A percentile compares a stretch with the other conserved stretches of the same genome.
Conservation (phyloP, 2,888 invertebrate species). For the Creontiades dilutus region DNA sequence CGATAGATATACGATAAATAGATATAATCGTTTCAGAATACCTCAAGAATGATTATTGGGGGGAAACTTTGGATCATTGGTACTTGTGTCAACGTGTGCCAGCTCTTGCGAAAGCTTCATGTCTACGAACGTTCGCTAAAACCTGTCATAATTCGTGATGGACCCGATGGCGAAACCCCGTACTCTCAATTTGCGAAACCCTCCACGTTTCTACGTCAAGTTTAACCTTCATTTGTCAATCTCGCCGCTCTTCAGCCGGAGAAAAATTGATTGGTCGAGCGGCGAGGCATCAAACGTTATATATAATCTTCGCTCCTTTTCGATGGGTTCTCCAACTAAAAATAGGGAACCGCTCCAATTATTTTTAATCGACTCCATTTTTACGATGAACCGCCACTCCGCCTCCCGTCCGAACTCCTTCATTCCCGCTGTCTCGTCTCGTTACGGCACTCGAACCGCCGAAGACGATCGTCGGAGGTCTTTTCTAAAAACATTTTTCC, state of each 20-base stretch:
- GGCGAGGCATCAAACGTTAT: conserved; percentile 46
- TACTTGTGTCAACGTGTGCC: too few species aligned
- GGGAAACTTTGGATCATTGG: too few species aligned
- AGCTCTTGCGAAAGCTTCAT: too few species aligned
- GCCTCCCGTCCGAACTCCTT: not conserved
- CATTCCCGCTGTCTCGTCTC: not conserved
- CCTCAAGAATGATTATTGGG: too few species aligned
- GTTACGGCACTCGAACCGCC: not conserved
- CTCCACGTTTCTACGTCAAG: not conserved
- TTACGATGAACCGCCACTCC: conserved; percentile 2
- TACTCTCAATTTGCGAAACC: not conserved
- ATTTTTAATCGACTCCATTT: conserved; percentile 64
- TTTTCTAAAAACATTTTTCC: not conserved
- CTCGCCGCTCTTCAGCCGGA: not conserved
- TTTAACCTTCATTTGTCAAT: conserved; percentile 40
- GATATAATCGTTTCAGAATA: too few species aligned
- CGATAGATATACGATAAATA: too few species aligned
- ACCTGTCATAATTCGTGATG: too few species aligned
- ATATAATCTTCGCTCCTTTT: conserved; percentile 23
- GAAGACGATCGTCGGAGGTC: not conserved
- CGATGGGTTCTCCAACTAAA: conserved; percentile 13
- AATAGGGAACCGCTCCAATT: conserved; percentile 54
- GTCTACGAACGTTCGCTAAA: too few species aligned
- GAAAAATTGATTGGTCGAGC: conserved; percentile 43
- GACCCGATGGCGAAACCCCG: too few species aligned